phyloP scores from a whole-genome alignment of 2,888 invertebrate genomes.

The Drosophila lacicola region DNA sequence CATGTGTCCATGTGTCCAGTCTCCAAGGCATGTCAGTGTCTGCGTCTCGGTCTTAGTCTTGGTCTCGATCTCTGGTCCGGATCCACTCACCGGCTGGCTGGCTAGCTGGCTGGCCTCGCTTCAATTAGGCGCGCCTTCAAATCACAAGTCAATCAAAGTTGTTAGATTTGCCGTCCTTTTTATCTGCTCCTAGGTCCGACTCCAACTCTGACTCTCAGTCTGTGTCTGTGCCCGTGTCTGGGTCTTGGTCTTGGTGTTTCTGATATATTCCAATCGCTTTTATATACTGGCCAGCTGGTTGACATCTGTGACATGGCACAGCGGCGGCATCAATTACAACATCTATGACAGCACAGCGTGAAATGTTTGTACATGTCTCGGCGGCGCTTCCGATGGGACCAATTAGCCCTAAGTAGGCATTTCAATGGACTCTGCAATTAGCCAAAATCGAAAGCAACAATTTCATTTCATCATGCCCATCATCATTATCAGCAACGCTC shows the following conservation, averaged over 20 bases:
- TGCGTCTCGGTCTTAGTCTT: constrained; percentile 16
- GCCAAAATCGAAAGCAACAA: constrained; percentile 79
- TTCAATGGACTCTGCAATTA: constrained; percentile 79
- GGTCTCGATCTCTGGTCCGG: constrained; percentile 18
- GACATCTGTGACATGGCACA: constrained; percentile 79
- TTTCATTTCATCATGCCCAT: constrained; percentile 71
- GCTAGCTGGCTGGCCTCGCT: constrained; percentile 63
- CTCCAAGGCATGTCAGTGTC: constrained; percentile 63
- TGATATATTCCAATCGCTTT: constrained; percentile 28
- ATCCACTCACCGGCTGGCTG: constrained; percentile 41
- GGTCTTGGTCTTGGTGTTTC: constrained; percentile 17
- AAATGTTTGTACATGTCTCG: constrained; percentile 81
- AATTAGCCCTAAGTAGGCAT: constrained; percentile 80
- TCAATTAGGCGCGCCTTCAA: constrained; percentile 83
- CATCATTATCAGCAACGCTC: constrained; percentile 34
- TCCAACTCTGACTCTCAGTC: constrained; percentile 11
- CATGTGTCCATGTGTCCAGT: constrained; percentile 54
- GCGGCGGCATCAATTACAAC: constrained; percentile 84
- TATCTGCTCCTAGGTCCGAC: constrained; percentile 13
- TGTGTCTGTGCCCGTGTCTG: constrained; percentile 18
- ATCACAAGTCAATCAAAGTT: constrained; percentile 84
- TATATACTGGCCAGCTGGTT: constrained; percentile 52
- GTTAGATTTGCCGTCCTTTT: constrained; percentile 80
- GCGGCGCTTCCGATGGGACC: constrained; percentile 81
- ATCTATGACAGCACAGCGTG: constrained; percentile 84